These are phyloP conservation scores for Ophion obscuratus DNA, from an alignment of 2,888 invertebrate species.

Conservation along the genomic window DNA sequence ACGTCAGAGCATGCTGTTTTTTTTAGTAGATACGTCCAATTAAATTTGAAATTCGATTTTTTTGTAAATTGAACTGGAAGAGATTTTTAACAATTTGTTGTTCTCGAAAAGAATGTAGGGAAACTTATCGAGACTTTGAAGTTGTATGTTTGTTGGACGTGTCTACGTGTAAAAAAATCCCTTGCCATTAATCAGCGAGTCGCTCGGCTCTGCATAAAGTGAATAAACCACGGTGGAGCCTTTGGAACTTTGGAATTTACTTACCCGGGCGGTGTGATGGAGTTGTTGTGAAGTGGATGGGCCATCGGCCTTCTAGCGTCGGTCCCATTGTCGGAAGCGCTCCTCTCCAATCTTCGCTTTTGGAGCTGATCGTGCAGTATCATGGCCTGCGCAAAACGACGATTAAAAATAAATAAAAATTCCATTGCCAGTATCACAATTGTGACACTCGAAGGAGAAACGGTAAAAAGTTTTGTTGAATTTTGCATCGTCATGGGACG, in stretches of 20 bases:
- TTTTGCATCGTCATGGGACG: no score
- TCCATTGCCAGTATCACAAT: not conserved
- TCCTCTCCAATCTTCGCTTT: constrained; percentile 81
- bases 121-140: no score
- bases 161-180: not conserved
- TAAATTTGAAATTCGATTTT: no score
- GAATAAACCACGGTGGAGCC: not conserved
- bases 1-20: no score
- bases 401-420: not conserved
- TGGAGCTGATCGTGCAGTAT: constrained; percentile 82
- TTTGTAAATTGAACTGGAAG: no score
- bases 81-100: not conserved
- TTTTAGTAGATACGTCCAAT: no score
- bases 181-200: not conserved
- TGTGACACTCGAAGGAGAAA: no score
- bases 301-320: constrained; percentile 78
- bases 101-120: not conserved
- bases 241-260: constrained; percentile 32
- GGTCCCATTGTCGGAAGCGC: constrained; percentile 81
- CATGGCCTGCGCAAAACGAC: constrained; percentile 67
- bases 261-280: constrained; percentile 81
- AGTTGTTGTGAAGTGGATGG: constrained; percentile 76
- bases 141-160: no score
- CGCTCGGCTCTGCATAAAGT: not conserved
- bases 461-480: no score